phyloP scores from a whole-genome alignment of 2,113 vertebrate species.

The Neoarius graeffei region DNA sequence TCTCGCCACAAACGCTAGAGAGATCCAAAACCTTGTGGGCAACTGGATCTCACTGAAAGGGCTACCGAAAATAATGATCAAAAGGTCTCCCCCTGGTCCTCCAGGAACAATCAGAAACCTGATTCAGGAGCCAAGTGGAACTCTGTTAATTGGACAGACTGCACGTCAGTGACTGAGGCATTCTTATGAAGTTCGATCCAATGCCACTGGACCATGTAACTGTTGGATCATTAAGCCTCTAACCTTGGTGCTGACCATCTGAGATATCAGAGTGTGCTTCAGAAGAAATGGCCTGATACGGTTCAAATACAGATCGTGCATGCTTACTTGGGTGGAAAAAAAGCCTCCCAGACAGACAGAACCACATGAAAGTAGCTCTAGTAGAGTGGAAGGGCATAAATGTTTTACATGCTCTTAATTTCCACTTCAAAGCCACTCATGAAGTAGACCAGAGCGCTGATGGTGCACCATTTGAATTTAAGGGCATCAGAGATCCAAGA shows the following conservation, averaged over 20 bases:
- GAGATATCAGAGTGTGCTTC: background rate
- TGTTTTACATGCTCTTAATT: constrained; percentile 26
- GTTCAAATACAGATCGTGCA: constrained; percentile 8
- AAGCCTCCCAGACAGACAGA: constrained; percentile 1
- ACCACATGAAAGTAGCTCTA: constrained; percentile 37
- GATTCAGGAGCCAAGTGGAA: background rate
- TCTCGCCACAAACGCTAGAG: constrained; percentile 17
- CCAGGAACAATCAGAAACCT: background rate
- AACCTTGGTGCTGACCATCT: constrained; percentile 5
- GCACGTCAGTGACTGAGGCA: background rate
- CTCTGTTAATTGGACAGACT: background rate
- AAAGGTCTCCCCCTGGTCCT: background rate
- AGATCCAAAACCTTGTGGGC: constrained; percentile 19
- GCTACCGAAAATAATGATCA: background rate
- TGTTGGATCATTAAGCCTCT: background rate
- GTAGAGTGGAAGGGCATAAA: constrained; percentile 18
- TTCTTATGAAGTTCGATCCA: background rate
- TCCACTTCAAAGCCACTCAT: constrained; percentile 19
- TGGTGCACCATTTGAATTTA: constrained; percentile 18
- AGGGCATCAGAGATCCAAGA: background rate
- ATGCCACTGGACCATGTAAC: background rate
- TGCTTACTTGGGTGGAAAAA: background rate
- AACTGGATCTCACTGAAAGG: constrained; percentile 10
- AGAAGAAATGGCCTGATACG: background rate
- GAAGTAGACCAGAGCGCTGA: constrained; percentile 12